Base-by-base conservation (phyloP, 2,888 invertebrate species). In the Ecdyonurus torrentis region DNA sequence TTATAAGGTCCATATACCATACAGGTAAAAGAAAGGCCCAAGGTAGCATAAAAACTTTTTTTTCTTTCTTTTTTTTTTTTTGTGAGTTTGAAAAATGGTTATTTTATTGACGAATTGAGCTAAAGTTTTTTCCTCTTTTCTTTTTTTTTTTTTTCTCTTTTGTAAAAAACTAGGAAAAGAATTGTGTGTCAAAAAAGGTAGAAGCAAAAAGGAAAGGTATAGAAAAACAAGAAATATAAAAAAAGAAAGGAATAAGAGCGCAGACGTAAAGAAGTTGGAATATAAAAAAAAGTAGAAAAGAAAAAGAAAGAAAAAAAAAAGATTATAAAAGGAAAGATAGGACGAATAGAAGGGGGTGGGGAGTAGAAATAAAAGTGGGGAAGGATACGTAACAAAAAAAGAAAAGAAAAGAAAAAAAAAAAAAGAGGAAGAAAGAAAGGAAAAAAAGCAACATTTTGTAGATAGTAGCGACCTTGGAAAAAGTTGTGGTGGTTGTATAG, bases 91-190 rank as follows among this genome's bases (percentile, higher is more conserved):
- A 55, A 55, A 55, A 55, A 55, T 55, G 55, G 55, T 55, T 55
- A 55, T 55, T 55, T 55, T 55, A 55, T 55, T 55, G 55, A 55
- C 55, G 55, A 55, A 55, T 55, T 37, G 37, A 37, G 37, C 37
- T 37, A 37, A 37, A 37, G 37, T 37, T 37, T 37, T n/a, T n/a
- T n/a, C n/a, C n/a, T n/a, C n/a, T n/a, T n/a, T n/a, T n/a, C n/a
- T n/a, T n/a, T n/a, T n/a, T n/a, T n/a, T n/a, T n/a, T n/a, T 37
- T 37, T 37, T 37, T 37, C 15, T 37, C 37, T 37, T 15, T 37
- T 37, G 5, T 37, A 15, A 10, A 37, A 15, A 37, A 37, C 7
- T 37, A 37, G 37, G 37, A 37, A 37, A 37, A 37, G 37, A 37
- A 37, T 37, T 37, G 37, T 37, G 37, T 37, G 37, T 20, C 55